Evolutionary conservation across 2,113 vertebrate species (phyloP).

Genomic region (Melospiza melodia): DNA sequence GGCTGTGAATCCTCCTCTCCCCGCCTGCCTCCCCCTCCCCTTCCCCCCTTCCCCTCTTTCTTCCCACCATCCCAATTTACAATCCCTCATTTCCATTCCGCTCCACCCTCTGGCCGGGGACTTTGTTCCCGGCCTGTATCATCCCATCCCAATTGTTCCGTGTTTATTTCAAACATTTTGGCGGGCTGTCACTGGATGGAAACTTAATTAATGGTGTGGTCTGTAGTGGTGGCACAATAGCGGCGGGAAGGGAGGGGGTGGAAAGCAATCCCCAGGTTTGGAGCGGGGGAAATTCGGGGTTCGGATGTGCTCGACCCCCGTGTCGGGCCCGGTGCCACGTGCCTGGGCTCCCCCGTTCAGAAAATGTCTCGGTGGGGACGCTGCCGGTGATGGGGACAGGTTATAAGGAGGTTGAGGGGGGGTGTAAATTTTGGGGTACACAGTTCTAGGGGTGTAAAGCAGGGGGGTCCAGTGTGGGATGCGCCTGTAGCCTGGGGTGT

Average conservation of each 20-base stretch:
- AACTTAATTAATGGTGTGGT: slow-evolving; percentile 51
- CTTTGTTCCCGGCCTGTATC: slow-evolving; percentile 31
- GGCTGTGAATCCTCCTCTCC: background rate
- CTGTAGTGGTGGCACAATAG: slow-evolving; percentile 22
- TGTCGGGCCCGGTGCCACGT: background rate
- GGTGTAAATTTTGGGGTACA: background rate
- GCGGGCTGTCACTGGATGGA: slow-evolving; percentile 56
- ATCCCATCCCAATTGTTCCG: slow-evolving; percentile 45
- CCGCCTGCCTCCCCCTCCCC: background rate
- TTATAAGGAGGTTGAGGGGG: background rate
- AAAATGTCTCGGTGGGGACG: background rate
- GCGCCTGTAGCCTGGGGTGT: background rate
- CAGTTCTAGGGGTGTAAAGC: background rate
- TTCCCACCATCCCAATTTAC: background rate
- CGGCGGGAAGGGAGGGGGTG: background rate
- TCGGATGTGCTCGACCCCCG: background rate
- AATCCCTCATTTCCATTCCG: slow-evolving; percentile 54
- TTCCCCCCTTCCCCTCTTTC: background rate
- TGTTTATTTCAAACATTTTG: slow-evolving; percentile 64
- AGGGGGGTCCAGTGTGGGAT: background rate
- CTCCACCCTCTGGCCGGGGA: slow-evolving; percentile 3
- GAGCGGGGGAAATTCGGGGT: background rate
- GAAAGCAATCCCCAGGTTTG: background rate
- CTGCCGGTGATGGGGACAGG: background rate
- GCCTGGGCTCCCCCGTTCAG: background rate